phyloP scores from a whole-genome alignment of 2,797 vertebrate species.

The Spea hammondii region DNA sequence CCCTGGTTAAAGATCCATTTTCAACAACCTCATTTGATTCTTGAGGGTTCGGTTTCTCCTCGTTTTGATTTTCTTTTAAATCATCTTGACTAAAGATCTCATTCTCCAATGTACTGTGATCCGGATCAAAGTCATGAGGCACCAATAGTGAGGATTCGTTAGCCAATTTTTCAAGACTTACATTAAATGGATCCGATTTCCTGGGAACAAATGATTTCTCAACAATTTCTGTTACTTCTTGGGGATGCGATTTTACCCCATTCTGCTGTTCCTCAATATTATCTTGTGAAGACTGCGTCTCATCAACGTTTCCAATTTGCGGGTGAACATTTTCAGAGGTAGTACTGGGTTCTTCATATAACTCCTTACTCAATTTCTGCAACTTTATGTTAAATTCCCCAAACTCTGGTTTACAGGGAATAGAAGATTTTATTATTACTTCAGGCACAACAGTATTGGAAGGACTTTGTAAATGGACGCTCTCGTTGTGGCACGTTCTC shows the following conservation, averaged over 20 bases:
- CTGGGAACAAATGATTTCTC: constrained; percentile 44
- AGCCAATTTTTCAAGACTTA: background rate
- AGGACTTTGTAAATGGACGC: too few species aligned
- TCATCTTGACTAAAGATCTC: too few species aligned
- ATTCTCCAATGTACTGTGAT: too few species aligned
- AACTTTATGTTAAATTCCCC: constrained; percentile 21
- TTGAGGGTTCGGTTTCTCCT: background rate
- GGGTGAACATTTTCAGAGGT: background rate
- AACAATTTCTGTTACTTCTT: constrained; percentile 61
- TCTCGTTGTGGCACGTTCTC: too few species aligned
- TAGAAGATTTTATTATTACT: background rate
- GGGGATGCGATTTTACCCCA: constrained; percentile 12
- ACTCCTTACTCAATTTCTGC: background rate
- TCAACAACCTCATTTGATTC: background rate
- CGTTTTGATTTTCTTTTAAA: too few species aligned
- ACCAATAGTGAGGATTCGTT: too few species aligned
- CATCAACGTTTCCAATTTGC: constrained; percentile 1
- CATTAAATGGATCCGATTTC: background rate
- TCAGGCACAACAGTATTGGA: background rate
- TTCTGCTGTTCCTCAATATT: constrained; percentile 15
- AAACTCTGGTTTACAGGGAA: background rate
- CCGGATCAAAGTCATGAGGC: too few species aligned
- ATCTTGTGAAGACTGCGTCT: too few species aligned
- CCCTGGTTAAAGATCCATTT: too few species aligned
- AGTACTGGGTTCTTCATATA: background rate